Percentiles rank a stretch among this genome's conserved stretches.
phyloP scores from a whole-genome alignment of 2,113 vertebrate genomes.

The Brienomyrus brachyistius region DNA sequence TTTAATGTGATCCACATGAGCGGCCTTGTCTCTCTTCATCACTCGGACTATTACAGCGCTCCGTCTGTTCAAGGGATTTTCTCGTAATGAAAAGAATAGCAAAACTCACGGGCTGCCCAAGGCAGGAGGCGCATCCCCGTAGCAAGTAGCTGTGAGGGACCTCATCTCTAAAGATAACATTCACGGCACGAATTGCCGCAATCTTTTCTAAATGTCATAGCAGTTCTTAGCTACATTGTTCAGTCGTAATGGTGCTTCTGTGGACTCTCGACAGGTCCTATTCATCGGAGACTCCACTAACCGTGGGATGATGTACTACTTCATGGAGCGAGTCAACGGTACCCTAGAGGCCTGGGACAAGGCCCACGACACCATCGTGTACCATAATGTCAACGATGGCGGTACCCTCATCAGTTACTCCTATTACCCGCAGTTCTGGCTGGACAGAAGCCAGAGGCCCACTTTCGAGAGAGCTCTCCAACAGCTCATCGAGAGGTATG shows the following conservation, averaged over 20 bases:
- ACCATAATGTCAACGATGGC: constrained; percentile 74
- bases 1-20: constrained; percentile 10
- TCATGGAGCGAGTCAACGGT: constrained; percentile 83
- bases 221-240: background rate
- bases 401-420: constrained; percentile 78
- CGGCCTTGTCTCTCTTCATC: background rate
- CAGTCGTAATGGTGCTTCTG: background rate
- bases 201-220: background rate
- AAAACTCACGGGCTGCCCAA: too few species aligned
- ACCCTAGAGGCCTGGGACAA: constrained; percentile 86
- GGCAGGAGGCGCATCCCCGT: background rate
- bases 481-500: constrained; percentile 78
- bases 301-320: constrained; percentile 94
- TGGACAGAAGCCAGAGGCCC: constrained; percentile 63
- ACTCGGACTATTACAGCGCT: background rate
- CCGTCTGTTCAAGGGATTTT: background rate
- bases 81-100: background rate
- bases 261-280: constrained; percentile 63
- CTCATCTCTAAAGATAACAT: background rate
- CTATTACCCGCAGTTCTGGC: constrained; percentile 94
- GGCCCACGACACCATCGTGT: constrained; percentile 73
- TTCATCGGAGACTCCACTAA: constrained; percentile 96
- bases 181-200: background rate
- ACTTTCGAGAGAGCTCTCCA: constrained; percentile 80
- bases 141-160: background rate